Conservation (phyloP, 2,797 vertebrate species). For the Sarcophilus harrisii region DNA sequence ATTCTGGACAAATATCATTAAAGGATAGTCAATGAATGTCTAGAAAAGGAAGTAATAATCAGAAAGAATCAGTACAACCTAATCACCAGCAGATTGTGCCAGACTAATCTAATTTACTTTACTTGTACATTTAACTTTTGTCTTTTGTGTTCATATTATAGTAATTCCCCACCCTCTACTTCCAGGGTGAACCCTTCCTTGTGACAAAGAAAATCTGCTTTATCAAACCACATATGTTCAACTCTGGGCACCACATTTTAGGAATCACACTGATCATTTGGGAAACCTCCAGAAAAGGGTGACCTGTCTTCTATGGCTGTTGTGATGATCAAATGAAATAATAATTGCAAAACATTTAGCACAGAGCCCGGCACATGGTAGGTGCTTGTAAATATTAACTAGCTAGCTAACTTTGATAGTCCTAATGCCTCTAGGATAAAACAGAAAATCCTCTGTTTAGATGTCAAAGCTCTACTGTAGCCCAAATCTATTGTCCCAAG, state of each 20-base stretch:
- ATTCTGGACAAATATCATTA: neutral
- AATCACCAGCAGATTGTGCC: neutral
- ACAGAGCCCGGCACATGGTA: neutral
- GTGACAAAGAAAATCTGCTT: neutral
- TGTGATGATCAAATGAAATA: neutral
- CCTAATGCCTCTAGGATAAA: neutral
- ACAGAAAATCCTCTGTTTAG: neutral
- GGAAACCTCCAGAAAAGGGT: neutral
- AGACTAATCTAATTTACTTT: neutral
- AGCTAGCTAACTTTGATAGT: neutral
- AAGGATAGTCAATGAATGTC: neutral
- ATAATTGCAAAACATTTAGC: neutral
- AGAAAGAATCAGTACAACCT: neutral
- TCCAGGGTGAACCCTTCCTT: neutral
- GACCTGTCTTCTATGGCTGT: neutral
- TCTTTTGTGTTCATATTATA: neutral
- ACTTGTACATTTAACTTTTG: neutral
- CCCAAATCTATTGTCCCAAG: neutral
- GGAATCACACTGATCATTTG: neutral
- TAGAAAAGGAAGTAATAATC: neutral
- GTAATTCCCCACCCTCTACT: neutral
- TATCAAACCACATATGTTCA: neutral
- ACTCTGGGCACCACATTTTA: neutral
- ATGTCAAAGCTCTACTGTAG: neutral
- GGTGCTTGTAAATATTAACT: neutral